A percentile compares a stretch with the other conserved stretches of the same genome.
Evolutionary conservation across 2,888 invertebrate species (phyloP).

Genomic region (Cheilosia vulpina): DNA sequence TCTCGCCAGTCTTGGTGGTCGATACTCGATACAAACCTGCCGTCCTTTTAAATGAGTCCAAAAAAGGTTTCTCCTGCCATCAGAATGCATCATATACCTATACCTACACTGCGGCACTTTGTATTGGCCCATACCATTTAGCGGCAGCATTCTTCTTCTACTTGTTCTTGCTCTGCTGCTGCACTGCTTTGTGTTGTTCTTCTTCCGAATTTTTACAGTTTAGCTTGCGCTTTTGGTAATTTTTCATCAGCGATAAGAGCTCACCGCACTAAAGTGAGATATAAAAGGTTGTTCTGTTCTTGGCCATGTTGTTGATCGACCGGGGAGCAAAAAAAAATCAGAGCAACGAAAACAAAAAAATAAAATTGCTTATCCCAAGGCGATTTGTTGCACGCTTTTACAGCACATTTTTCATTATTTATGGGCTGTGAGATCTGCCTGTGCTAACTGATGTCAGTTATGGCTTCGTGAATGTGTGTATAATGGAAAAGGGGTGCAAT

Average conservation of each 20-base stretch:
- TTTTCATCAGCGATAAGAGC: constrained; percentile 72
- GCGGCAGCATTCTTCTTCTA: constrained; percentile 29
- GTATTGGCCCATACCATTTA: constrained; percentile 35
- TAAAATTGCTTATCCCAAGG: constrained; percentile 49
- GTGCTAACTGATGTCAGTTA: constrained; percentile 54
- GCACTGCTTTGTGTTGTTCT: constrained; percentile 35
- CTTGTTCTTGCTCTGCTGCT: background rate
- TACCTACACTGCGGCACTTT: background rate
- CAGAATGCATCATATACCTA: background rate
- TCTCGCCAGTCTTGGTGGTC: constrained; percentile 63
- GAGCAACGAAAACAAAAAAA: background rate
- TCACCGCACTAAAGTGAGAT: constrained; percentile 71
- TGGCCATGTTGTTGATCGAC: constrained; percentile 43
- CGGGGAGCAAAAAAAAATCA: background rate
- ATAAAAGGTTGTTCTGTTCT: constrained; percentile 69
- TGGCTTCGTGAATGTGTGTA: constrained; percentile 29
- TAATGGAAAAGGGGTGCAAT: constrained; percentile 43
- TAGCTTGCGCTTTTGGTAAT: constrained; percentile 54
- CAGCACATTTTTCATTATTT: constrained; percentile 71
- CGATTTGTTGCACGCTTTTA: constrained; percentile 73
- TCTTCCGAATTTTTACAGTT: constrained; percentile 68
- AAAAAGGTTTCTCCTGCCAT: constrained; percentile 19
- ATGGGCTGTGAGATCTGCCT: constrained; percentile 68
- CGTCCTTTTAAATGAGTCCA: constrained; percentile 62
- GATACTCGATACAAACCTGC: constrained; percentile 37